Conservation (phyloP, 2,888 invertebrate genomes). For the Desoria tigrina region DNA sequence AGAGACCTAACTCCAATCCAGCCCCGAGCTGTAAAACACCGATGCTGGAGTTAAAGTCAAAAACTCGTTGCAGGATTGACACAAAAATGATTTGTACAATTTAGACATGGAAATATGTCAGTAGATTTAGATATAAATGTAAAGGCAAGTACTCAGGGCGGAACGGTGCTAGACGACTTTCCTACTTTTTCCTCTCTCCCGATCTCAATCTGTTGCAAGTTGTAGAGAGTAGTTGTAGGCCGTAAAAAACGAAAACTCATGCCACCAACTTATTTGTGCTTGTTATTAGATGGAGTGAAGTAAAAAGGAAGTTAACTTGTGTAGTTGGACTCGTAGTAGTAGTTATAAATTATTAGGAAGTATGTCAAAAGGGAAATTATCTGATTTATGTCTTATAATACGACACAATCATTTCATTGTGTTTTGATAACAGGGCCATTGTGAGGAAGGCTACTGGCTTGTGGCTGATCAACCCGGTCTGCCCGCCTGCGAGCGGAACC, state of each 20-base stretch:
- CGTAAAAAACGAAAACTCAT: too few species aligned
- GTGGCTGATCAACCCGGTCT: conserved; percentile 52
- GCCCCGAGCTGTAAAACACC: not conserved
- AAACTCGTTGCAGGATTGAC: conserved; percentile 36
- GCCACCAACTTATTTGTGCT: too few species aligned
- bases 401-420: conserved; percentile 6
- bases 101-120: conserved; percentile 32
- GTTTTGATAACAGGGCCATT: conserved; percentile 47
- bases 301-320: too few species aligned
- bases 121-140: too few species aligned
- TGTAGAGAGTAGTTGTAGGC: too few species aligned
- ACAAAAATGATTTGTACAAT: conserved; percentile 42
- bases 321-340: too few species aligned
- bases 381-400: conserved; percentile 19
- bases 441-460: conserved; percentile 52
- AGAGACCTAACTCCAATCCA: not conserved
- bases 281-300: too few species aligned
- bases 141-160: too few species aligned
- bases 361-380: conserved; percentile 22
- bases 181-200: too few species aligned
- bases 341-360: conserved; percentile 4
- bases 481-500: conserved; percentile 51
- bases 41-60: not conserved
- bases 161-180: too few species aligned
- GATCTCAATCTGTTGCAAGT: too few species aligned